These are phyloP conservation scores for Chromoteleia sp. DNA, from an alignment of 2,888 invertebrate species.

Conservation along the genomic window DNA sequence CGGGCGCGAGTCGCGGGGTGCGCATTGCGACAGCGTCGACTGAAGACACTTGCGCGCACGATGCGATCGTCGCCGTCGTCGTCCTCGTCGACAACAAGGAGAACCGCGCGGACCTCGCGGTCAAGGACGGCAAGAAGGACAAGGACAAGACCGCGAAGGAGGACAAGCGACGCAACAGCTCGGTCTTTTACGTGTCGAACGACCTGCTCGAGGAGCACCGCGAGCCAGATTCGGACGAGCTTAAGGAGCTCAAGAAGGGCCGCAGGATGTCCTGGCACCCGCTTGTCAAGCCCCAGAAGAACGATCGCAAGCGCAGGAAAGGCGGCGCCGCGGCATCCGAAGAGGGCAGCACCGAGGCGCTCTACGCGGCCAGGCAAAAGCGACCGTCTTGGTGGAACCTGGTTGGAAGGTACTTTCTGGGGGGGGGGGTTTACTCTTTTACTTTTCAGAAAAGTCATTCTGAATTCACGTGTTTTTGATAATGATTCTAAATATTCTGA, in stretches of 20 bases:
- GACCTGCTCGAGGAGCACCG: conserved; percentile 76
- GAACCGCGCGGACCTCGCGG: conserved; percentile 66
- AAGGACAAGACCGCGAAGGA: conserved; percentile 56
- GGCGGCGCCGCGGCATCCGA: conserved; percentile 84
- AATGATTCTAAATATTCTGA: too few relatives aligned
- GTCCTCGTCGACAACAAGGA: conserved; percentile 7
- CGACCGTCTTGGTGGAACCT: conserved; percentile 94
- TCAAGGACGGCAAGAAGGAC: conserved; percentile 74
- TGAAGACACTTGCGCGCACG: conserved; percentile 43
- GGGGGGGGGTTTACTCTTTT: too few relatives aligned
- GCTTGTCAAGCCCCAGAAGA: conserved; percentile 78
- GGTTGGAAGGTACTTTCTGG: conserved; percentile 80
- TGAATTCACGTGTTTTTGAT: too few relatives aligned
- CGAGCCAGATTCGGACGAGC: conserved; percentile 57
- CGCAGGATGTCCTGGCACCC: conserved; percentile 88
- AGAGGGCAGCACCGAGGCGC: conserved; percentile 84
- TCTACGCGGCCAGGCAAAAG: conserved; percentile 87
- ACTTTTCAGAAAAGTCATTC: too few relatives aligned
- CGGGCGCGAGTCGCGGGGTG: conserved; percentile 47
- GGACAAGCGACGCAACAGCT: conserved; percentile 78
- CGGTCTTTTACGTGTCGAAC: conserved; percentile 82
- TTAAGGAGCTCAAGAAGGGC: conserved; percentile 85
- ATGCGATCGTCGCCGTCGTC: conserved; percentile 18
- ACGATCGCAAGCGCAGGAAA: conserved; percentile 85
- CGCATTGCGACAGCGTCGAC: conserved; percentile 56